Evolutionary conservation across 2,113 vertebrate genomes (phyloP), one percentile per base, ranked within the genome.

Genomic region (Trogon surrucura): DNA sequence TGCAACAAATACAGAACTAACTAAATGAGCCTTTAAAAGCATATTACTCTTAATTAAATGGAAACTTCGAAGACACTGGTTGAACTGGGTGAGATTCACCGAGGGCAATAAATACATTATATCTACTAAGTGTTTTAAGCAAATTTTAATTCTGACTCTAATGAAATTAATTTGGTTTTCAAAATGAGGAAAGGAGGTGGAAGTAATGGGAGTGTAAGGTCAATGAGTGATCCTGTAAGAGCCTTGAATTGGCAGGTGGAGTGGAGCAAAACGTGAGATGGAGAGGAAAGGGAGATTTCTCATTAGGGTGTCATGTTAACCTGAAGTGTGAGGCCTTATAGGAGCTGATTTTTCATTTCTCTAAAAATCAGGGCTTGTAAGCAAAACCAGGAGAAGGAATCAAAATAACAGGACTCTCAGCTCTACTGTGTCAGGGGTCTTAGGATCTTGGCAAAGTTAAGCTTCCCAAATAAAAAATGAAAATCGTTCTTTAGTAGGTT

Each of bases 91-190:
- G 57, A 80, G 57, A 94, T 92, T 86, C 27, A 73, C 22, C 38
- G 73, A 5, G 3, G n/a, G 36, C 23, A 86, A 56, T 66, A 88
- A 95, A 85, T 77, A 26, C 34, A 36, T 91, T 89, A 5, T 66
- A 85, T 34, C 45, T 86, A 32, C 60, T 89, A 70, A 80, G 18
- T 61, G 23, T 94, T 97, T 96, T 92, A 88, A 84, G 82, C 45
- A 93, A 88, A 75, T 65, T 93, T 96, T 87, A 93, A 91, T 88
- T 92, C 70, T 77, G 38, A 44, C 56, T 61, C 32, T 85, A 86
- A 67, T 9, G 50, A 70, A 94, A 91, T 74, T 70, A 90, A 75
- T 94, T 82, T 74, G 38, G 29, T 91, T 96, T 97, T 94, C 78
- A 93, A 65, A 85, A 67, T 65, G 47, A 92, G 84, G 60, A 90